phyloP scores from a whole-genome alignment of 1,140 invertebrate species.

The Euglossa dilemma region DNA sequence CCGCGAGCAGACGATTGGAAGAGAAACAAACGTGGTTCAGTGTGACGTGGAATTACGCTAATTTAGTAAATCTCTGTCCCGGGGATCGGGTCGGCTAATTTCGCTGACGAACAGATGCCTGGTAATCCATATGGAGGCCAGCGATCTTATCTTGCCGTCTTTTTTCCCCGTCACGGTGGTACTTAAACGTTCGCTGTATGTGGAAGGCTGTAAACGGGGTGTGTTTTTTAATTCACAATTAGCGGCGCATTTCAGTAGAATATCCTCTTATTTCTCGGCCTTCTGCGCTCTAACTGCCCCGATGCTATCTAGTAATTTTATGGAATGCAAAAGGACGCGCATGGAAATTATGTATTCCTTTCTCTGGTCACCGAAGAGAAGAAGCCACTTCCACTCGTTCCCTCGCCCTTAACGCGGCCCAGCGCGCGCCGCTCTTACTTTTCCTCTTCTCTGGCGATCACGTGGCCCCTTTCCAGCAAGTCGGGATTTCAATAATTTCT shows the following conservation, averaged over 20 bases:
- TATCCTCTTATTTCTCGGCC: conserved; percentile 39
- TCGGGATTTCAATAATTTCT: conserved; percentile 18
- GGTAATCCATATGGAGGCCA: not conserved
- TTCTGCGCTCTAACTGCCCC: conserved; percentile 1
- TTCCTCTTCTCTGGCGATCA: conserved; percentile 1
- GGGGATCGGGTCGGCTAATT: not conserved
- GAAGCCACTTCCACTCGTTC: conserved; percentile 13
- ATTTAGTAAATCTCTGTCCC: conserved; percentile 6
- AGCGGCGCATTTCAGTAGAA: conserved; percentile 28
- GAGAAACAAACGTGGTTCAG: no score
- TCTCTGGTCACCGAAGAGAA: not conserved
- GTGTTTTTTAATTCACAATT: conserved; percentile 43
- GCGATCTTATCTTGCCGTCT: conserved; percentile 1
- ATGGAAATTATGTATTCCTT: conserved; percentile 32
- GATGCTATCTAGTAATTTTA: conserved; percentile 39
- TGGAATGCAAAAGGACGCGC: conserved; percentile 34
- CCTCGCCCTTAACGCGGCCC: not conserved
- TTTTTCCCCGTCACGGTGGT: conserved; percentile 9
- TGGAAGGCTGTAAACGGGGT: conserved; percentile 12
- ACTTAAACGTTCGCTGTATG: not conserved
- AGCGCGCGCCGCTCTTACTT: no score
- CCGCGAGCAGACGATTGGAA: no score
- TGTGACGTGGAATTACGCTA: not conserved
- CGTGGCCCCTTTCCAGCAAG: not conserved
- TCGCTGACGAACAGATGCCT: not conserved